Conservation (phyloP, 2,797 vertebrate species). For the Rhynchonycteris naso region DNA sequence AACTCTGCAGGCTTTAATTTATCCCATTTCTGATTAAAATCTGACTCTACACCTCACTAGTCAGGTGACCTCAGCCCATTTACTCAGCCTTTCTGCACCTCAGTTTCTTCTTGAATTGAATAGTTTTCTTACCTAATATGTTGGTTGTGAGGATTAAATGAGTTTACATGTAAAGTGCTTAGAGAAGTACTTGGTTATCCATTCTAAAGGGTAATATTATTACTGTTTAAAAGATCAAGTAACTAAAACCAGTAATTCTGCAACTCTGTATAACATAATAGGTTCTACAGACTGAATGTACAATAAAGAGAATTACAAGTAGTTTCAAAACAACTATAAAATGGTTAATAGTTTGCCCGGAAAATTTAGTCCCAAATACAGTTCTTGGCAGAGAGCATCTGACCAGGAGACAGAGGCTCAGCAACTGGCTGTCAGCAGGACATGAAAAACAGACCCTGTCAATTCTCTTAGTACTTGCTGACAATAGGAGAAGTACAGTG, state of each 20-base stretch:
- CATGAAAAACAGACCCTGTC: background rate
- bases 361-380: background rate
- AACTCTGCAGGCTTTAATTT: background rate
- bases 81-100: background rate
- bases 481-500: background rate
- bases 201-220: background rate
- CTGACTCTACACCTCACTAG: background rate
- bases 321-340: conserved; percentile 15
- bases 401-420: background rate
- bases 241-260: background rate
- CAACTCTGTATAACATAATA: background rate
- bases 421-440: background rate
- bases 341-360: background rate
- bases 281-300: background rate
- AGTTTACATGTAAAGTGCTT: background rate
- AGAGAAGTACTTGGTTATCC: background rate
- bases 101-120: background rate
- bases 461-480: background rate
- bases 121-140: background rate
- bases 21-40: background rate
- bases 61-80: background rate
- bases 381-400: background rate
- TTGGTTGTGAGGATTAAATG: background rate
- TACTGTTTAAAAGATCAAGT: background rate
- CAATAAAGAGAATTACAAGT: background rate